Percentiles rank a stretch among this genome's conserved stretches.
These are phyloP conservation scores for Pionites leucogaster DNA, from an alignment of 2,113 vertebrate genomes.

Conservation along the genomic window DNA sequence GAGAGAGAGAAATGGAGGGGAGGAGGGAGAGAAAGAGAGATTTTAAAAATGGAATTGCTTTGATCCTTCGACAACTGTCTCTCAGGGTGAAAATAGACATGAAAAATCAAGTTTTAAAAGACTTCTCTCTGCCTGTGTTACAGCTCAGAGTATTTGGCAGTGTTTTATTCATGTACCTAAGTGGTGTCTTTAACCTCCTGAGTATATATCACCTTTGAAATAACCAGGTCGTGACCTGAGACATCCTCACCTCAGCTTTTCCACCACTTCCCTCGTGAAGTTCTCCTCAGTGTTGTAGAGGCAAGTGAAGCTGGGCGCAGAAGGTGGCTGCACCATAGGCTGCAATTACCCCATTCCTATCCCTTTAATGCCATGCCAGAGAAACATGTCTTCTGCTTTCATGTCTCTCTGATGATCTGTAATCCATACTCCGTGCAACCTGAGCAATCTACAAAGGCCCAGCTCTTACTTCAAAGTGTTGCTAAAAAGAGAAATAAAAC, in stretches of 20 bases:
- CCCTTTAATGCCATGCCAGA: constrained; percentile 63
- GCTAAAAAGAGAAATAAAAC: constrained; percentile 53
- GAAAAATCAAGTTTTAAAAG: constrained; percentile 24
- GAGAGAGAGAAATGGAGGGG: neutral
- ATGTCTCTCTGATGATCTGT: constrained; percentile 54
- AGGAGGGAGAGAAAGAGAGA: neutral
- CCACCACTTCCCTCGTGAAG: neutral
- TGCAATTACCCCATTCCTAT: constrained; percentile 41
- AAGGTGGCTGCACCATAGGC: constrained; percentile 37
- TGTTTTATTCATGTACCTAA: constrained; percentile 42
- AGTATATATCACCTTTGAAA: constrained; percentile 41
- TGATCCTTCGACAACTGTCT: constrained; percentile 5
- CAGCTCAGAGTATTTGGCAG: neutral
- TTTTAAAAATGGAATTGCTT: constrained; percentile 14
- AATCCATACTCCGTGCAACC: constrained; percentile 50
- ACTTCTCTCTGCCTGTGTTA: neutral
- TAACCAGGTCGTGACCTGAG: constrained; percentile 31
- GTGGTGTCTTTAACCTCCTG: constrained; percentile 32
- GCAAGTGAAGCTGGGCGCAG: neutral
- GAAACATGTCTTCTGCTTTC: constrained; percentile 41
- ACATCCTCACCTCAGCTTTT: neutral
- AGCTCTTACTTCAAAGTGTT: constrained; percentile 53
- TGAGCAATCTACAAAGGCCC: constrained; percentile 62
- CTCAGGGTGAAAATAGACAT: neutral
- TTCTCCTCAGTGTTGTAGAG: neutral